Evolutionary conservation across 2,113 vertebrate genomes (phyloP).

Genomic region (Otolemur garnettii): DNA sequence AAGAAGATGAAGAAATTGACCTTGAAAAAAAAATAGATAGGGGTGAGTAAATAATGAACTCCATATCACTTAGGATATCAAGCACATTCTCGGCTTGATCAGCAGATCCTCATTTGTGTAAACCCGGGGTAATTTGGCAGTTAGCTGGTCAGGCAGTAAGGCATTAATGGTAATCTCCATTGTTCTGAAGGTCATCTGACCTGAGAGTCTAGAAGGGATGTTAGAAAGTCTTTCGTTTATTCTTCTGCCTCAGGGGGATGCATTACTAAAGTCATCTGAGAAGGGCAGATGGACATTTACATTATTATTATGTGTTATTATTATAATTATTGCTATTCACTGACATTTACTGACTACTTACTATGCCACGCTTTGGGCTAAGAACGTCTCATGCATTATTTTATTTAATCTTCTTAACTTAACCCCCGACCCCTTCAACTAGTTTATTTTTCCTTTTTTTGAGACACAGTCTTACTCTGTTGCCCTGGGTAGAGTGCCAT

Average conservation of each 20-base stretch:
- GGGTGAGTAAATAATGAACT: neutral
- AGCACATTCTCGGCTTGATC: neutral
- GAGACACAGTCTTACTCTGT: too few relatives aligned
- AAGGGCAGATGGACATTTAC: neutral
- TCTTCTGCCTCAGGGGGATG: neutral
- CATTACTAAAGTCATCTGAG: neutral
- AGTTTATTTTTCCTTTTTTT: neutral
- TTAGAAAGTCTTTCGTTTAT: neutral
- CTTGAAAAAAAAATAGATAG: constrained; percentile 85
- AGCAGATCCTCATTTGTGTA: neutral
- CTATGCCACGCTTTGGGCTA: neutral
- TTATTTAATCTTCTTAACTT: constrained; percentile 39
- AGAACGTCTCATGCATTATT: neutral
- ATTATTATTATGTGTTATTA: neutral
- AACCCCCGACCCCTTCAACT: neutral
- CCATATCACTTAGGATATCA: neutral
- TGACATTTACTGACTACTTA: neutral
- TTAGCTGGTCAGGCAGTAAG: neutral
- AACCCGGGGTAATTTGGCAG: neutral
- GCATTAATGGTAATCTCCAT: neutral
- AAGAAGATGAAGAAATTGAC: constrained; percentile 97
- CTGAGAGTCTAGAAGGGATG: neutral
- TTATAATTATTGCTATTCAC: neutral
- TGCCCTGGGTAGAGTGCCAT: too few relatives aligned
- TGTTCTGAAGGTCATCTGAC: neutral